Evolutionary conservation across 1,140 invertebrate species (phyloP).

Genomic region (Brachionus paranguensis): DNA sequence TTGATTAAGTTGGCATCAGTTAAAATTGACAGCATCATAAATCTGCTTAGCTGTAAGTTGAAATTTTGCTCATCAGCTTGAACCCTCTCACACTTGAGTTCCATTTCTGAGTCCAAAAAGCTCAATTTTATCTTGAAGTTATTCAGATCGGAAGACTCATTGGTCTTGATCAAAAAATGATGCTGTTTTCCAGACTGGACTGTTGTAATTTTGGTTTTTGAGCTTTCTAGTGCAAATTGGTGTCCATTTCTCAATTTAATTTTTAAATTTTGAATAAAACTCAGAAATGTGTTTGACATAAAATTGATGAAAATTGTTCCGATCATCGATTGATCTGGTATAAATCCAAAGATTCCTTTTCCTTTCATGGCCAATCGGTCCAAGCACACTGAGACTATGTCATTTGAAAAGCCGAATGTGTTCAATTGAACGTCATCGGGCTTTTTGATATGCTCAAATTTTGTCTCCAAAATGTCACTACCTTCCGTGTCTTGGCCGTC

Average conservation of each 20-base stretch:
- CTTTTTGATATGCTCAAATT: conserved; percentile 8
- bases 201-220: not conserved
- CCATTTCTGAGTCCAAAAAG: not conserved
- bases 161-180: not conserved
- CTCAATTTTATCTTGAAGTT: not conserved
- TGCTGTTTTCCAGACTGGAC: conserved; percentile 9
- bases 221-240: not conserved
- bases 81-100: not conserved
- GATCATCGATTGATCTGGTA: conserved; percentile 36
- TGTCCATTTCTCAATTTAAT: not conserved
- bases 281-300: conserved; percentile 5
- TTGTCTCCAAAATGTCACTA: conserved; percentile 2
- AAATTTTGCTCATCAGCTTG: not conserved
- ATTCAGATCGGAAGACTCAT: not conserved
- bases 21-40: not conserved
- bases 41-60: not conserved
- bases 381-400: not conserved
- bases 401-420: conserved; percentile 27
- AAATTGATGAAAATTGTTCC: conserved; percentile 35
- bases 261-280: not conserved
- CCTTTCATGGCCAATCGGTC: not conserved
- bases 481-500: conserved; percentile 27
- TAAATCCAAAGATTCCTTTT: conserved; percentile 35
- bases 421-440: conserved; percentile 25
- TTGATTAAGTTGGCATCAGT: not conserved